Conservation (phyloP, 2,113 vertebrate genomes). For the Notothenia coriiceps region DNA sequence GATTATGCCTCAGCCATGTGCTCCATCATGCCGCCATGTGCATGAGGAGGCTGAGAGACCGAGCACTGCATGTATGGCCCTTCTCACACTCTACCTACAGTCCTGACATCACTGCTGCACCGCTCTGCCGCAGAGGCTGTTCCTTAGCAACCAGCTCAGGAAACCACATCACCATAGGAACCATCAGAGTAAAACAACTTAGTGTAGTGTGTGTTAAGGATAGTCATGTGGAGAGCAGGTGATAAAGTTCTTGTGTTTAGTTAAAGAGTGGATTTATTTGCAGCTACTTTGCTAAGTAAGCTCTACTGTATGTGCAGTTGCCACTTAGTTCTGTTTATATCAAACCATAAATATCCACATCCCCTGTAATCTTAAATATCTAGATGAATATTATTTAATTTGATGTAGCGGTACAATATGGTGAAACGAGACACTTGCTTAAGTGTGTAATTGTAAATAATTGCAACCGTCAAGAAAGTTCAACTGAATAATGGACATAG, state of each 20-base stretch:
- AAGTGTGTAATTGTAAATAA: background rate
- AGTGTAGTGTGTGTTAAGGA: constrained; percentile 80
- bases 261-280: background rate
- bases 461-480: background rate
- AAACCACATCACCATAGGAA: constrained; percentile 91
- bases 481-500: background rate
- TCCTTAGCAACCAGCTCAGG: constrained; percentile 92
- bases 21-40: constrained; percentile 41
- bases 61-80: constrained; percentile 58
- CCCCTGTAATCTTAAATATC: background rate
- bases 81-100: constrained; percentile 60
- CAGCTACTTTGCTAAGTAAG: background rate
- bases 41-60: constrained; percentile 66
- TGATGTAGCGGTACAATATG: background rate
- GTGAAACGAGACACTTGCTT: background rate
- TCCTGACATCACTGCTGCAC: constrained; percentile 84
- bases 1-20: constrained; percentile 54
- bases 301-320: background rate
- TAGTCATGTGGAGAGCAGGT: constrained; percentile 42
- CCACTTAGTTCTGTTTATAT: background rate
- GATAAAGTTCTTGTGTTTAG: constrained; percentile 30
- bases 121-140: constrained; percentile 88
- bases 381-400: constrained; percentile 4
- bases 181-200: constrained; percentile 62
- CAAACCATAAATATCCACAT: background rate